A percentile compares a stretch with the other conserved stretches of the same genome.
Conservation (phyloP, 2,888 invertebrate genomes). For the Brachyptera putata region DNA sequence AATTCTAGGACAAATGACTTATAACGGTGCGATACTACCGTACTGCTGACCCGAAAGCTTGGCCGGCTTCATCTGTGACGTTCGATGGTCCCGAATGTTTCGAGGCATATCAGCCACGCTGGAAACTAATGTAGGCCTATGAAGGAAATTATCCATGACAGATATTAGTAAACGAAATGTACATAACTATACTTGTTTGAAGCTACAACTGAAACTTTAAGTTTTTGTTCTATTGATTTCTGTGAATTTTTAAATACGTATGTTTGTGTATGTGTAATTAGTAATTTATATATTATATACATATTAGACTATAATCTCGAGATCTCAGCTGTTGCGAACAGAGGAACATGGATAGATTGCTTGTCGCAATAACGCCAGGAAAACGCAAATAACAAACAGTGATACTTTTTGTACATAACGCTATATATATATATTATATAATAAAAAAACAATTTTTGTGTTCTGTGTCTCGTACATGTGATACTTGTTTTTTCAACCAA, state of each 20-base stretch:
- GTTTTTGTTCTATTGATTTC: conserved; percentile 18
- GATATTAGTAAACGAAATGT: neutral
- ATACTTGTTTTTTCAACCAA: conserved; percentile 35
- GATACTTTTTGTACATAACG: conserved; percentile 19
- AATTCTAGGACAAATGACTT: too few relatives aligned
- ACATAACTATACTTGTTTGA: neutral
- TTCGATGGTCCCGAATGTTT: too few relatives aligned
- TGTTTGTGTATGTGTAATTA: conserved; percentile 29
- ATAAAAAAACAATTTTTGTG: conserved; percentile 29
- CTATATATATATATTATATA: conserved; percentile 20
- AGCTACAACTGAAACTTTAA: neutral
- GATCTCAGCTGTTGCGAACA: conserved; percentile 26
- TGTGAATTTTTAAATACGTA: conserved; percentile 29
- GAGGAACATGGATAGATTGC: neutral
- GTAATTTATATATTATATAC: too few relatives aligned
- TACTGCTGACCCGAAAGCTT: too few relatives aligned
- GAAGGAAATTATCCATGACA: conserved; percentile 6
- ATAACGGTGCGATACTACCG: too few relatives aligned
- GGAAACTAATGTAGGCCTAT: too few relatives aligned
- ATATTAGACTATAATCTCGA: conserved; percentile 22
- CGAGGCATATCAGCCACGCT: too few relatives aligned
- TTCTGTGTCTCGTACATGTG: conserved; percentile 34
- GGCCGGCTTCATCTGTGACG: too few relatives aligned
- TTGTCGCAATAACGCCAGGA: neutral
- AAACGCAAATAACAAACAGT: conserved; percentile 12